Evolutionary conservation across 2,797 vertebrate genomes (phyloP), one percentile per base, ranked within the genome.

Genomic region (Sphenodon punctatus): DNA sequence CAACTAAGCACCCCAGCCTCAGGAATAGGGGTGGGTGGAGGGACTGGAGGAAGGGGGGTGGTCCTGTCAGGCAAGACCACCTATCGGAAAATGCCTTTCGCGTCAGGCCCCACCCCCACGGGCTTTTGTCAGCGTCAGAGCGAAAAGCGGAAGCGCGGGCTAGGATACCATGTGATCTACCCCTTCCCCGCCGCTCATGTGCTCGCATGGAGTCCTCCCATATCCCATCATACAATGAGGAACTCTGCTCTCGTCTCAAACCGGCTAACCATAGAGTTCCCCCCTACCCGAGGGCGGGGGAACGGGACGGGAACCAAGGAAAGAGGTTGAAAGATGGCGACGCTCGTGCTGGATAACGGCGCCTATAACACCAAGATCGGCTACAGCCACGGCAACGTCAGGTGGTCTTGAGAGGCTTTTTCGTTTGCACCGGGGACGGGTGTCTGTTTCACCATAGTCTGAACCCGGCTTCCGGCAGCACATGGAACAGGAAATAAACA

Each of bases 311-410:
- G n/a, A 4, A 14, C 1, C 1, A 1, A 9, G 0, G 19, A 1
- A 14, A 16, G 34, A 19, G 27, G 20, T 16, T 45, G 66, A 25
- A 89, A 63, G 69, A 99, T 99, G 98, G 96, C 97, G 16, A 98
- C 98, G 1, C 90, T 99, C 48, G 97, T 99, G 67, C 88, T 99
- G 93, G 98, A 99, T 87, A 99, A 99, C 86, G 98, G 98, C 77
- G 98, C 98, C 23, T 97, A 97, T 73, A 97, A 96, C 25, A 98
- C 98, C 43, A 99, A 99, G 84, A 98, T 99, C 65, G 98, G 98
- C 5, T 98, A 98, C 94, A 98, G 96, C 69, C 96, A 97, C 64
- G 97, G 97, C 49, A 95, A 94, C 83, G 98, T 98, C 90, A 98
- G 98, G 98, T 99, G 85, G 89, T 67, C 30, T 7, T 45, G 45